Evolutionary conservation across 2,797 vertebrate species (phyloP), one percentile per base, ranked within the genome.

Genomic region (Peromyscus attwateri): DNA sequence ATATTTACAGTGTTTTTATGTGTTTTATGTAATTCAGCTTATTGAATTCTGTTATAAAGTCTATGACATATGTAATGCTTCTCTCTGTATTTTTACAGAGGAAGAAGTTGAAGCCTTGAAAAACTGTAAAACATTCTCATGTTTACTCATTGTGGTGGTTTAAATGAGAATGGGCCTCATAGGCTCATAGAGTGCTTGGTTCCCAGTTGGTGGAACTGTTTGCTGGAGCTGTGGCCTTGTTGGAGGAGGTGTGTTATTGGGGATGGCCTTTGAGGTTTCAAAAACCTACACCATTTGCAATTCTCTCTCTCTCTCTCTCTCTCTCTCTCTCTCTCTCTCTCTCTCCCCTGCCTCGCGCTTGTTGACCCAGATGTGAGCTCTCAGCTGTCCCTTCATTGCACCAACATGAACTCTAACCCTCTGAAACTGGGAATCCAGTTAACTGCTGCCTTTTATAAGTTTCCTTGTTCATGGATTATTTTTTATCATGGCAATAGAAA

Each of bases 81-180:
- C 52, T 46, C 13, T 89, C 46, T 10, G 23, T 55, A 16, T 81
- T 92, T 92, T 92, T 71, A 96, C 25, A 66, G 60, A 83, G 60
- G 27, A 97, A 34, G 17, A 57, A 49, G 2, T 70, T 46, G 52
- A 89, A 89, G 55, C 25, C 64, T 37, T 62, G 31, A 34, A 79
- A 62, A 57, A 29, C 89, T 60, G 55, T 1, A 25, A 9, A 87
- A 11, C 19, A 66, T 57, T 43, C 21, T 89, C 52, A 25, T 3
- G 34, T 7, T 75, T 68, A 12, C 55, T 8, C 6, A 71, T 4
- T 55, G 82, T 84, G 6, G 11, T 34, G 17, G 14, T 49, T 66
- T 49, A 10, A 34, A 23, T 34, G 29, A 84, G 62, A 46, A 46
- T 21, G 19, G 62, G 10, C 9, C 29, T 19, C 6, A 66, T 23